A percentile compares a stretch with the other conserved stretches of the same genome.
These are phyloP conservation scores for Phyllostomus discolor DNA, from an alignment of 2,113 vertebrate species.

Conservation along the genomic window DNA sequence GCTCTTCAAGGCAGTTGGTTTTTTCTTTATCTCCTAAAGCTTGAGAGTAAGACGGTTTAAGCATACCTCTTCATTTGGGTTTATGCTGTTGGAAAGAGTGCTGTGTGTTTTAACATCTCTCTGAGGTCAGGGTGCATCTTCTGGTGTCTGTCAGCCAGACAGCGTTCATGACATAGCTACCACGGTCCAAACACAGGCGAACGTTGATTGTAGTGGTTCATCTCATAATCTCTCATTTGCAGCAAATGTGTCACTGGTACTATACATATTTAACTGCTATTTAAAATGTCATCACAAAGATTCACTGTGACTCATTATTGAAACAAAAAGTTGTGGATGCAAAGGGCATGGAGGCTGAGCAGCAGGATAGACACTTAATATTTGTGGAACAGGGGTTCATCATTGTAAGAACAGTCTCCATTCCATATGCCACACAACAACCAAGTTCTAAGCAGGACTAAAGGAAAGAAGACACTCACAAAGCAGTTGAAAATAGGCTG, in stretches of 20 bases:
- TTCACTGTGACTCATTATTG: neutral
- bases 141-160: neutral
- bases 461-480: neutral
- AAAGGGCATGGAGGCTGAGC: neutral
- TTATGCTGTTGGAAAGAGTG: neutral
- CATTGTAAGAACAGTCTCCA: neutral
- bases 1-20: neutral
- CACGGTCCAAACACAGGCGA: accelerated
- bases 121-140: neutral
- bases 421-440: neutral
- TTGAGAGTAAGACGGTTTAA: slow-evolving; percentile 4
- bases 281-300: neutral
- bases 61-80: neutral
- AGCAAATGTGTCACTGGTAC: neutral
- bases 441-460: neutral
- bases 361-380: neutral
- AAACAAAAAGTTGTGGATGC: neutral
- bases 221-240: neutral
- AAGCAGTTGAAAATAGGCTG: neutral
- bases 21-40: neutral
- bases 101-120: neutral
- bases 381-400: neutral
- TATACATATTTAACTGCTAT: neutral
- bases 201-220: neutral
- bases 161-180: neutral